These are phyloP conservation scores for Trypoxylon attenuatum DNA, from an alignment of 2,888 invertebrate species.

Conservation along the genomic window DNA sequence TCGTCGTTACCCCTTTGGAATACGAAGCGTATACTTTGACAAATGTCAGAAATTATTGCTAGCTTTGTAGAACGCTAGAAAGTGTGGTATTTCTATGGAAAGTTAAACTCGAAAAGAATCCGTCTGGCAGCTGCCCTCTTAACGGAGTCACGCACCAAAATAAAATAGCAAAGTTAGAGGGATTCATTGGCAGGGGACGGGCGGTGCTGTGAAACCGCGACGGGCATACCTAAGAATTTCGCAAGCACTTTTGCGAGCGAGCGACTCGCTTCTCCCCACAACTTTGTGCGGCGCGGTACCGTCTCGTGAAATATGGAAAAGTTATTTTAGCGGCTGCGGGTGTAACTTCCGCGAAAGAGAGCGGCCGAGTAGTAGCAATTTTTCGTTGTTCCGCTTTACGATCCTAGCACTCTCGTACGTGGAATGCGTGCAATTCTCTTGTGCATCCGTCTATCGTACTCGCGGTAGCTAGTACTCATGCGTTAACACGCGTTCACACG, in stretches of 20 bases:
- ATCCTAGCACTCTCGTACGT: constrained; percentile 1
- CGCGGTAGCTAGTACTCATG: constrained; percentile 7
- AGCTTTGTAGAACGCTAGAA: no score
- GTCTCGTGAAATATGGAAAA: constrained; percentile 30
- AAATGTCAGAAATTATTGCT: no score
- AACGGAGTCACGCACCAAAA: constrained; percentile 8
- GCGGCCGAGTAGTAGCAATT: constrained; percentile 7
- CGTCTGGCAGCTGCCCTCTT: no score
- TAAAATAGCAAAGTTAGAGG: background rate
- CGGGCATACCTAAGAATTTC: constrained; percentile 12
- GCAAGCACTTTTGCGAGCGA: constrained; percentile 1
- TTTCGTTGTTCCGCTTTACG: constrained; percentile 28
- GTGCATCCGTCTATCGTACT: constrained; percentile 20
- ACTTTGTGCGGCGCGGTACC: background rate
- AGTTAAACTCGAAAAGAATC: no score
- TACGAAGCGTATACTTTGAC: no score
- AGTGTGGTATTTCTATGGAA: no score
- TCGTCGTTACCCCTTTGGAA: no score
- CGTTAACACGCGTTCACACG: no score
- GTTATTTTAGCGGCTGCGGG: constrained; percentile 22
- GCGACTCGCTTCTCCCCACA: background rate
- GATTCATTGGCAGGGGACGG: no score
- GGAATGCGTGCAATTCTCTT: constrained; percentile 19
- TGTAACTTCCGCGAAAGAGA: constrained; percentile 19
- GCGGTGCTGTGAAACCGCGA: background rate